These are phyloP conservation scores for Acanthopagrus latus DNA, from an alignment of 2,797 vertebrate genomes.

Conservation along the genomic window DNA sequence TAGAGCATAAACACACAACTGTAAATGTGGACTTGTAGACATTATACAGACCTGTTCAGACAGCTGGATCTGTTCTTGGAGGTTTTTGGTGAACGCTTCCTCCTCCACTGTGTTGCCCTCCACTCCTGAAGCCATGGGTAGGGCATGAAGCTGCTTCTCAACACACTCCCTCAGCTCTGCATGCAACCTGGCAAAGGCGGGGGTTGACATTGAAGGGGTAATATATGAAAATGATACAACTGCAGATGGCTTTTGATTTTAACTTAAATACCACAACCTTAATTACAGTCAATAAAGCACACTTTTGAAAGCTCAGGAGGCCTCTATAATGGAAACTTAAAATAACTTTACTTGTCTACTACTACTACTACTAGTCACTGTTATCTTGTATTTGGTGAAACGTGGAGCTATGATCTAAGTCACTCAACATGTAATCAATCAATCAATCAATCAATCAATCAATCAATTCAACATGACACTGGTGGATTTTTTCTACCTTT, in stretches of 20 bases:
- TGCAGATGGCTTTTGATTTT: background rate
- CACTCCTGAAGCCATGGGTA: constrained; percentile 73
- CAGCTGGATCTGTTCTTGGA: constrained; percentile 91
- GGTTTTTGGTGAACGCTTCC: constrained; percentile 84
- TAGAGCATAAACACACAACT: background rate
- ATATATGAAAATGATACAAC: background rate
- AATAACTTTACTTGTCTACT: background rate
- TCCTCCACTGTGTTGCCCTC: constrained; percentile 80
- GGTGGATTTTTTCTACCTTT: constrained; percentile 85
- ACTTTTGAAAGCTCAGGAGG: background rate
- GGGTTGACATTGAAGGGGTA: background rate
- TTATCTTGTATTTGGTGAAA: background rate
- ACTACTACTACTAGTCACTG: background rate
- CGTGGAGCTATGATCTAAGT: background rate
- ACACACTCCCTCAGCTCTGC: constrained; percentile 88
- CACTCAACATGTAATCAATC: background rate
- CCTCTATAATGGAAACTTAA: background rate
- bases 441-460: background rate
- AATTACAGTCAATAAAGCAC: background rate
- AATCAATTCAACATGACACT: background rate
- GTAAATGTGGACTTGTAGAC: background rate
- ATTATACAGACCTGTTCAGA: constrained; percentile 85
- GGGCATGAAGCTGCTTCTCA: constrained; percentile 88
- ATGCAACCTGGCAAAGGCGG: constrained; percentile 86
- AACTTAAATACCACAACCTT: background rate